A percentile compares a stretch with the other conserved stretches of the same genome.
phyloP scores from a whole-genome alignment of 2,888 invertebrate species.

The Heliconius cydno region DNA sequence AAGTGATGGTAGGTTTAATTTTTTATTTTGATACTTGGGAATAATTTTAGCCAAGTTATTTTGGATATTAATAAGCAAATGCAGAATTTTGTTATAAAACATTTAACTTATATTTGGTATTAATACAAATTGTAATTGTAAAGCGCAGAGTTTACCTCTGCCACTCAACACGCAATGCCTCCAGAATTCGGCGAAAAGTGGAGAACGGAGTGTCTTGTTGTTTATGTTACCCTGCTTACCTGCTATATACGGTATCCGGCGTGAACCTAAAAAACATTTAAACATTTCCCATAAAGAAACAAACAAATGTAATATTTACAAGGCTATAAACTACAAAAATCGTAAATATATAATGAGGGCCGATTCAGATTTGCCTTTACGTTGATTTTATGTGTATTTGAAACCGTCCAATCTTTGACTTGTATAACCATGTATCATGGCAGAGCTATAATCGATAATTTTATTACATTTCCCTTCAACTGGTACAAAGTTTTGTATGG shows the following conservation, averaged over 20 bases:
- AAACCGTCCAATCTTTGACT: conserved; percentile 34
- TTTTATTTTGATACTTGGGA: too few relatives aligned
- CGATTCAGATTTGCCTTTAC: conserved; percentile 37
- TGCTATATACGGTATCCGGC: fast-evolving
- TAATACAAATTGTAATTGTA: too few relatives aligned
- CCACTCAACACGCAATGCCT: too few relatives aligned
- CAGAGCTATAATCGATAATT: conserved; percentile 16
- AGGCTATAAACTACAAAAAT: conserved; percentile 34
- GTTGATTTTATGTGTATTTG: conserved; percentile 37
- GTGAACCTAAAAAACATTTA: not conserved
- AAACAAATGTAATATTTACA: not conserved
- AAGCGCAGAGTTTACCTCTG: too few relatives aligned
- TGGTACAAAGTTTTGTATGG: not conserved
- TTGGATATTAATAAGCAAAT: too few relatives aligned
- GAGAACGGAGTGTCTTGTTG: too few relatives aligned
- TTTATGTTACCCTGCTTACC: too few relatives aligned
- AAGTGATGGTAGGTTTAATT: too few relatives aligned
- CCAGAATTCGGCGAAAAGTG: too few relatives aligned
- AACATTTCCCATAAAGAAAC: conserved; percentile 11
- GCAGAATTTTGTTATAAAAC: too few relatives aligned
- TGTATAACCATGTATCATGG: conserved; percentile 5
- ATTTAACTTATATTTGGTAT: too few relatives aligned
- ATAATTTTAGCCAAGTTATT: too few relatives aligned
- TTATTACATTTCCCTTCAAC: conserved; percentile 9
- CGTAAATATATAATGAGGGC: conserved; percentile 44